These are phyloP conservation scores for Diabrotica balteata DNA, from an alignment of 2,888 invertebrate genomes.

Conservation along the genomic window DNA sequence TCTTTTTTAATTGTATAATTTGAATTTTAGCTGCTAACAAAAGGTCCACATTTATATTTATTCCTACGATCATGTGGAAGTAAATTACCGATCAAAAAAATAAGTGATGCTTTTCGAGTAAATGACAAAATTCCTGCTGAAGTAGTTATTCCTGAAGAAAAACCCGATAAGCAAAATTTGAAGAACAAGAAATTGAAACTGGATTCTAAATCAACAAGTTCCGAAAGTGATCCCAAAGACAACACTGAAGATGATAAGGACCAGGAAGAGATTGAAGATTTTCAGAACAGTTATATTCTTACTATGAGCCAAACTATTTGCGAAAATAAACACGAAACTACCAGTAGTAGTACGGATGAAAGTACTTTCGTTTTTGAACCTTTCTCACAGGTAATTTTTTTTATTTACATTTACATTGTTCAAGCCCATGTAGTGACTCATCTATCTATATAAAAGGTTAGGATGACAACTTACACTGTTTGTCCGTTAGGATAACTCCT, in stretches of 20 bases:
- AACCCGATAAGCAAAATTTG: constrained; percentile 26
- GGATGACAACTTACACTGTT: too few species aligned
- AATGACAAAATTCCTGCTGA: constrained; percentile 49
- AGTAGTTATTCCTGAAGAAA: constrained; percentile 34
- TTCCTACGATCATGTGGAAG: constrained; percentile 69
- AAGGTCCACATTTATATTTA: constrained; percentile 70
- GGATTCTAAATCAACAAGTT: constrained; percentile 45
- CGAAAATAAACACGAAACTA: constrained; percentile 14
- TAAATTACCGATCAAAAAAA: constrained; percentile 65
- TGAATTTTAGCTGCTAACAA: constrained; percentile 64
- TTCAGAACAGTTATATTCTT: constrained; percentile 72
- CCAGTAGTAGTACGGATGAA: constrained; percentile 43
- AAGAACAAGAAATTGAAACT: constrained; percentile 42
- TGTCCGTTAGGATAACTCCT: too few species aligned
- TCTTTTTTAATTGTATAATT: constrained; percentile 8
- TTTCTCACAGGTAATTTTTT: constrained; percentile 65
- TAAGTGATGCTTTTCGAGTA: constrained; percentile 62
- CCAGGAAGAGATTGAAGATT: constrained; percentile 61
- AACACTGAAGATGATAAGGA: constrained; percentile 40
- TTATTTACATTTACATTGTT: background rate
- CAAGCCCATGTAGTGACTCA: too few species aligned
- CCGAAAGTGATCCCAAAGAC: constrained; percentile 34
- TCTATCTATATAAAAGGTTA: too few species aligned
- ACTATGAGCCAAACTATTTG: constrained; percentile 69
- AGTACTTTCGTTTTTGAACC: constrained; percentile 65